Evolutionary conservation across 2,797 vertebrate species (phyloP).

Genomic region (Tadarida brasiliensis): DNA sequence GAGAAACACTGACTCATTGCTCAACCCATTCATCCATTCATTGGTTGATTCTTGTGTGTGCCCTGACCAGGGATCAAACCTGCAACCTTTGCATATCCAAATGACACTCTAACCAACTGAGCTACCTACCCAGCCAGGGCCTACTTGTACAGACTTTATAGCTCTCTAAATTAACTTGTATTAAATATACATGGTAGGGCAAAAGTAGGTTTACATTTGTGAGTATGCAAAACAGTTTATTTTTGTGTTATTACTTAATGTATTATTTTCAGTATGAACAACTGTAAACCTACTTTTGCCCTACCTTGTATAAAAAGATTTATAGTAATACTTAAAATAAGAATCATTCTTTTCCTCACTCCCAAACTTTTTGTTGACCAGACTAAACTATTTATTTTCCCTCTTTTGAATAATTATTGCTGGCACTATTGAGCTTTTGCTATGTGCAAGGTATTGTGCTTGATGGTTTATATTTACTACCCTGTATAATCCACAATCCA

Average conservation of each 20-base stretch:
- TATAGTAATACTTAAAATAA: slow-evolving; percentile 38
- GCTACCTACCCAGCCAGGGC: background rate
- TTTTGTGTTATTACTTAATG: background rate
- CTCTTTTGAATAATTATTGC: background rate
- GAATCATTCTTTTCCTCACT: background rate
- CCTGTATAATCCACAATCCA: background rate
- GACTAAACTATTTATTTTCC: background rate
- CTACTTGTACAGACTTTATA: slow-evolving; percentile 22
- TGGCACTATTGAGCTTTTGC: background rate
- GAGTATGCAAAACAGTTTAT: background rate
- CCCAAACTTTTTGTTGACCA: background rate
- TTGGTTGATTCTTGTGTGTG: background rate
- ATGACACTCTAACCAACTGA: background rate
- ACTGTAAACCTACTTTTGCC: background rate
- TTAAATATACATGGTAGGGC: background rate
- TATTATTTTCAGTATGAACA: background rate
- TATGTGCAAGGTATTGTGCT: background rate
- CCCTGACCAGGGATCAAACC: background rate
- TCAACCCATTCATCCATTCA: background rate
- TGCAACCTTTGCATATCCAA: background rate
- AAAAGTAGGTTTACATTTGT: background rate
- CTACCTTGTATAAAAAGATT: background rate
- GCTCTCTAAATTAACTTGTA: background rate
- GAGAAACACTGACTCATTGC: background rate
- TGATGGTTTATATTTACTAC: slow-evolving; percentile 43